Evolutionary conservation across 2,113 vertebrate genomes (phyloP).

Genomic region (Chrysochloris asiatica): DNA sequence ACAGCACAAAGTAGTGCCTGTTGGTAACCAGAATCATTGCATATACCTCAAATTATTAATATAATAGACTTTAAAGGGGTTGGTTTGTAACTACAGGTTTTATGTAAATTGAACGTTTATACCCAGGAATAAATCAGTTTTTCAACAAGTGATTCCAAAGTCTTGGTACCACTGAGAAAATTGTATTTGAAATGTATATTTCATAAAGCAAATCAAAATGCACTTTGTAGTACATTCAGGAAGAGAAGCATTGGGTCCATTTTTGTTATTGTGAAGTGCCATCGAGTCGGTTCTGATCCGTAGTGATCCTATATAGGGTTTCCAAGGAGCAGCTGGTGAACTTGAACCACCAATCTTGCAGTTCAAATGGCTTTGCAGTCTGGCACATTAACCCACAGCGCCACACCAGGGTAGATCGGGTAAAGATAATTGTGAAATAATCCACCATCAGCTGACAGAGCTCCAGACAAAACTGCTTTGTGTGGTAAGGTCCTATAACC

Average conservation of each 20-base stretch:
- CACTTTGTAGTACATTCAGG: not conserved
- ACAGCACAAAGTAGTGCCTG: too few relatives aligned
- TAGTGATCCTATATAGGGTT: too few relatives aligned
- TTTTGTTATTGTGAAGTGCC: too few relatives aligned
- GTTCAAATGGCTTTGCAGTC: too few relatives aligned
- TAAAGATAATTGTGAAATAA: not conserved
- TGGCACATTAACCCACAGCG: too few relatives aligned
- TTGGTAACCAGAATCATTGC: not conserved
- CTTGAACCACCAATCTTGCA: too few relatives aligned
- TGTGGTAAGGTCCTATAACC: fast-evolving
- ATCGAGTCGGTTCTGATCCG: too few relatives aligned
- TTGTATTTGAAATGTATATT: not conserved
- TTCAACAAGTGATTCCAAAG: conserved; percentile 23
- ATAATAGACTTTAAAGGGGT: not conserved
- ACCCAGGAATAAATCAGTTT: not conserved
- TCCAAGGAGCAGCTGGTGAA: too few relatives aligned
- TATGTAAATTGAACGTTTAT: not conserved
- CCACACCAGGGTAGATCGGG: too few relatives aligned
- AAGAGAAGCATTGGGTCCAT: not conserved
- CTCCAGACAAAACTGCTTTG: not conserved
- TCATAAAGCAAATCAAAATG: not conserved
- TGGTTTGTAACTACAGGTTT: not conserved
- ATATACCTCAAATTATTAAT: not conserved
- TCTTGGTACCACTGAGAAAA: not conserved
- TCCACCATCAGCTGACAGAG: not conserved